These are phyloP conservation scores for Lampris megalopsis DNA, from an alignment of 2,113 vertebrate species.

Conservation along the genomic window DNA sequence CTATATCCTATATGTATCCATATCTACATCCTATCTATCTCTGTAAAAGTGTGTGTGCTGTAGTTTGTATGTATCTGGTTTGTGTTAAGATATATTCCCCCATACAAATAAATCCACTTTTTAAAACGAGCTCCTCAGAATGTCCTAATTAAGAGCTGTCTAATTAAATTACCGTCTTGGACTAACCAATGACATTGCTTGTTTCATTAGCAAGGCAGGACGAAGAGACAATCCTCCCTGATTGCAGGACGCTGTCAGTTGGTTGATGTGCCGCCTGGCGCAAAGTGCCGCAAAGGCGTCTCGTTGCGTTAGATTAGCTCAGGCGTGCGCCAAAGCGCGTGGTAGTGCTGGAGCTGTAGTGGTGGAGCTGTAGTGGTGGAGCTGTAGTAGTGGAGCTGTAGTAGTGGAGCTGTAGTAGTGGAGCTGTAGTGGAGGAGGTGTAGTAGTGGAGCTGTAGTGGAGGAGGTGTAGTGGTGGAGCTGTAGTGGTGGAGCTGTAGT, in stretches of 20 bases:
- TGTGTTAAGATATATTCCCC: slow-evolving; percentile 42
- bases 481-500: no score
- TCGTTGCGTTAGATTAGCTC: slow-evolving; percentile 73
- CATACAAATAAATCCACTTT: slow-evolving; percentile 70
- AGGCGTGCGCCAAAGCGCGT: slow-evolving; percentile 74
- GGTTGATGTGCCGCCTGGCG: slow-evolving; percentile 94
- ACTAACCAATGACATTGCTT: slow-evolving; percentile 95
- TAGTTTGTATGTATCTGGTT: no score
- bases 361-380: no score
- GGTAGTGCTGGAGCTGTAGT: slow-evolving; percentile 86
- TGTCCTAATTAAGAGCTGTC: slow-evolving; percentile 99
- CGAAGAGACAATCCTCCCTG: slow-evolving; percentile 93
- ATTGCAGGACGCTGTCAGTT: slow-evolving; percentile 98
- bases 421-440: no score
- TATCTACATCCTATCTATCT: no score
- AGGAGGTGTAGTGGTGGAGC: no score
- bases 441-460: no score
- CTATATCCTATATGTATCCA: no score
- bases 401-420: no score
- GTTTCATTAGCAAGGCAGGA: slow-evolving; percentile 95
- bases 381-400: no score
- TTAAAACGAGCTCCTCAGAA: slow-evolving; percentile 91
- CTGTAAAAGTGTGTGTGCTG: no score
- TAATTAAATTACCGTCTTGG: slow-evolving; percentile 99
- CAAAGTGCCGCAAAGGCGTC: slow-evolving; percentile 89